Percentiles rank a stretch among this genome's conserved stretches.
Evolutionary conservation across 1,140 invertebrate genomes (phyloP).

Genomic region (Sinella curviseta): DNA sequence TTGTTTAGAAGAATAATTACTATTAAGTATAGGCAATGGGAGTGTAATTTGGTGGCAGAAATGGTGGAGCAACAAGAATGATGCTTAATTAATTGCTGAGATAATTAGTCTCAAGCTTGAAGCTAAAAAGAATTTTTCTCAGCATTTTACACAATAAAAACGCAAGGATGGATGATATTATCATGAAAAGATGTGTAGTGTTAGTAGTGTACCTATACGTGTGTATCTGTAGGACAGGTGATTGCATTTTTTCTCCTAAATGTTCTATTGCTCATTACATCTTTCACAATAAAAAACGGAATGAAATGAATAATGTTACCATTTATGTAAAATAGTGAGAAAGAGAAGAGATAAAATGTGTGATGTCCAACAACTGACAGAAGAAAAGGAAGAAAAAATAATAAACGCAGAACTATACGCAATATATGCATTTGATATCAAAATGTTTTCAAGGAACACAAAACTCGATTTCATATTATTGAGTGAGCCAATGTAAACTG

Average conservation of each 20-base stretch:
- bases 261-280: neutral
- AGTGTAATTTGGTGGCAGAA: conserved; percentile 25
- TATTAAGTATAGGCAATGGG: conserved; percentile 2
- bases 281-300: neutral
- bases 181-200: neutral
- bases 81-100: conserved; percentile 47
- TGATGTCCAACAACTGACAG: conserved; percentile 7
- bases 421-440: no score
- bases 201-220: neutral
- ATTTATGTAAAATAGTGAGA: conserved; percentile 5
- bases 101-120: conserved; percentile 43
- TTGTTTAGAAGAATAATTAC: conserved; percentile 12
- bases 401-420: no score
- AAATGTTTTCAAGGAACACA: neutral
- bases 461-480: neutral
- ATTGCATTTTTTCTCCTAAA: neutral
- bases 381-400: neutral
- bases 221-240: neutral
- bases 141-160: conserved; percentile 5
- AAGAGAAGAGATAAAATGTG: neutral
- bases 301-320: conserved; percentile 13
- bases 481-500: neutral
- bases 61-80: conserved; percentile 28
- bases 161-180: neutral
- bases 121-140: conserved; percentile 6